Percentiles rank a stretch among this genome's conserved stretches.
Evolutionary conservation across 2,113 vertebrate species (phyloP).

Genomic region (Xenus cinereus): DNA sequence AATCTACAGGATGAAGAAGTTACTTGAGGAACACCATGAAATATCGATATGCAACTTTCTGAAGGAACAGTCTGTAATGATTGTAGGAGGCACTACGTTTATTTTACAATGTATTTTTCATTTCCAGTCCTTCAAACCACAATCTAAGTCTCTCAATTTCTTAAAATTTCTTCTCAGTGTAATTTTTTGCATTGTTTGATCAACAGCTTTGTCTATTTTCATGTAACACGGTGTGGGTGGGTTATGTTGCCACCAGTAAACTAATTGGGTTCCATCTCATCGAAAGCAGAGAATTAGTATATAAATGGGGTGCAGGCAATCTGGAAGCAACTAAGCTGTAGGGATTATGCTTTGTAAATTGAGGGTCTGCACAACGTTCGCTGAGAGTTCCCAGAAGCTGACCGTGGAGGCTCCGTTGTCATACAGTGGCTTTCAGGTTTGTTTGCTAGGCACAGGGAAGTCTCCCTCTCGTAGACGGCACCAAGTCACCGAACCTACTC

Average conservation of each 20-base stretch:
- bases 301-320: not conserved
- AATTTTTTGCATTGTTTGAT: not conserved
- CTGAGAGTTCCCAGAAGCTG: not conserved
- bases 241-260: not conserved
- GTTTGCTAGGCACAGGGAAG: not conserved
- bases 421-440: not conserved
- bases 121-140: not conserved
- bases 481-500: not conserved
- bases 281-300: not conserved
- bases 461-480: not conserved
- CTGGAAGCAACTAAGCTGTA: not conserved
- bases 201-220: not conserved
- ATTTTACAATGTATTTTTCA: not conserved
- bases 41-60: not conserved
- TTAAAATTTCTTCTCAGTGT: not conserved
- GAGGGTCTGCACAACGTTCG: not conserved
- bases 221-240: not conserved
- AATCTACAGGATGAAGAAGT: not conserved
- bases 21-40: not conserved
- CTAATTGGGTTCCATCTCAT: not conserved
- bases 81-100: not conserved
- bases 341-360: not conserved
- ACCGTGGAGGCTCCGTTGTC: not conserved
- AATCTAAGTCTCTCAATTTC: not conserved
- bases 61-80: not conserved